These are phyloP conservation scores for Operophtera brumata DNA, from an alignment of 2,888 invertebrate genomes.

Conservation along the genomic window DNA sequence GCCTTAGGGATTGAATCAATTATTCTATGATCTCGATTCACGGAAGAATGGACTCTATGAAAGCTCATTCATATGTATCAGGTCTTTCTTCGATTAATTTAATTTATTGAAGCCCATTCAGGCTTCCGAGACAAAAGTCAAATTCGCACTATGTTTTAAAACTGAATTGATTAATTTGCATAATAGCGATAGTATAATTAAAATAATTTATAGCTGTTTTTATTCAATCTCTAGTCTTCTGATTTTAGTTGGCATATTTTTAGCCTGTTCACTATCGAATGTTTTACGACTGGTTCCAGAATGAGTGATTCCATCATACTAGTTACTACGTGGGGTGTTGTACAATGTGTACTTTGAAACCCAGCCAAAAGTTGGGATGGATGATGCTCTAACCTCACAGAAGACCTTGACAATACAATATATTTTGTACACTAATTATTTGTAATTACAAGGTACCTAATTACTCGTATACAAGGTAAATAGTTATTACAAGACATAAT, in stretches of 20 bases:
- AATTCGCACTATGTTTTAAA: no score
- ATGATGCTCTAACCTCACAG: constrained; percentile 39
- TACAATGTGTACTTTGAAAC: constrained; percentile 40
- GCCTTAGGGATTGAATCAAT: no score
- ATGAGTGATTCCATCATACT: constrained; percentile 50
- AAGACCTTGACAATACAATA: constrained; percentile 51
- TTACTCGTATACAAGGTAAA: constrained; percentile 32
- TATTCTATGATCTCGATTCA: no score
- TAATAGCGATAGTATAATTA: no score
- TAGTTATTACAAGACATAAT: constrained; percentile 5
- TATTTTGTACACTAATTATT: constrained; percentile 45
- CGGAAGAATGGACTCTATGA: no score
- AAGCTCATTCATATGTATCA: no score
- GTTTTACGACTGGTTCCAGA: constrained; percentile 40
- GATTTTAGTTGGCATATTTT: not conserved
- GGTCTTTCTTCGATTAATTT: no score
- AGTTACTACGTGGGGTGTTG: constrained; percentile 41
- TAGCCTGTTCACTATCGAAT: not conserved
- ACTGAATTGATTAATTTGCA: no score
- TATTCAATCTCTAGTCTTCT: no score
- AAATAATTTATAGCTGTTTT: no score
- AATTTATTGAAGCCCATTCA: no score
- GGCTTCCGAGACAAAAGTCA: no score
- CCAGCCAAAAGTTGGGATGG: constrained; percentile 33
- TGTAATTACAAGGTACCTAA: constrained; percentile 40